Evolutionary conservation across 2,888 invertebrate genomes (phyloP).

Genomic region (Cryptocephalus primarius): DNA sequence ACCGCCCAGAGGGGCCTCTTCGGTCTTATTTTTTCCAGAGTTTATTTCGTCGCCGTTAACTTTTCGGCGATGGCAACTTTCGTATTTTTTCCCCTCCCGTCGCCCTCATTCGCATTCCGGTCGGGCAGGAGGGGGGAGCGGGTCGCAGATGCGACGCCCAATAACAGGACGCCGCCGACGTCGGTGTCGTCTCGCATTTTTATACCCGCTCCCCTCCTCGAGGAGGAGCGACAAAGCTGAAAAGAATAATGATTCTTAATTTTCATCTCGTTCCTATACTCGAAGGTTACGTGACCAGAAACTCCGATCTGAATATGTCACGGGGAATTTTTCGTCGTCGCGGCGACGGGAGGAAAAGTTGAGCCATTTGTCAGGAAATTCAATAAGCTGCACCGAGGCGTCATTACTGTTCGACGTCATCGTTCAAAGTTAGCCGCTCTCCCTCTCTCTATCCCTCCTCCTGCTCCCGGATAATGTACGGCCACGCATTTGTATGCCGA

Average conservation of each 20-base stretch:
- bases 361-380: slow-evolving; percentile 39
- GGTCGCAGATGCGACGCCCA: slow-evolving; percentile 33
- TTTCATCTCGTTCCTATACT: slow-evolving; percentile 40
- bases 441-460: too few species aligned
- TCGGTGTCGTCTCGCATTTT: slow-evolving; percentile 36
- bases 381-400: slow-evolving; percentile 31
- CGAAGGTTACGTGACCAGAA: slow-evolving; percentile 34
- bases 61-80: too few species aligned
- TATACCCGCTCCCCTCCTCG: slow-evolving; percentile 34
- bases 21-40: too few species aligned
- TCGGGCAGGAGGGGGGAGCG: slow-evolving; percentile 27
- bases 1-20: too few species aligned
- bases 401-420: background rate
- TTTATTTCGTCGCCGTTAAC: too few species aligned
- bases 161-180: slow-evolving; percentile 28
- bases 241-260: slow-evolving; percentile 42
- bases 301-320: slow-evolving; percentile 34
- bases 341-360: too few species aligned
- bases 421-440: background rate
- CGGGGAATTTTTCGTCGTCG: slow-evolving; percentile 35
- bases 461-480: too few species aligned
- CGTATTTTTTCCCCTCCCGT: too few species aligned
- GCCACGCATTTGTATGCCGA: too few species aligned
- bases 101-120: slow-evolving; percentile 32
- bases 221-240: slow-evolving; percentile 38